Evolutionary conservation across 92 coral and sea anemone species (phyloP).

Genomic region (Plumapathes pennacea): DNA sequence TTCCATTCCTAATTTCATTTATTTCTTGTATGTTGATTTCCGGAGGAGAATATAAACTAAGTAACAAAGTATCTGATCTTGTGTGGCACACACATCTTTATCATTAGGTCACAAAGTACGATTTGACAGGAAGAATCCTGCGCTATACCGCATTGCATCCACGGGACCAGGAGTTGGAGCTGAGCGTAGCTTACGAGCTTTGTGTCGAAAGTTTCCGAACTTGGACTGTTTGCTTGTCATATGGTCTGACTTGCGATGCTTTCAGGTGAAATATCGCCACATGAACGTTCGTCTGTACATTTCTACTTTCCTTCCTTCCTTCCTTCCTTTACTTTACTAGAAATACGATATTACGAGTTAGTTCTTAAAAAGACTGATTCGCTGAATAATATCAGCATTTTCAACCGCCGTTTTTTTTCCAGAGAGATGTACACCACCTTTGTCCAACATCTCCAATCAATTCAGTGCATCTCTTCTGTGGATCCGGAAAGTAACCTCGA

Average conservation of each 20-base stretch:
- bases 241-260: constrained; percentile 86
- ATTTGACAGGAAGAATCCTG: constrained; percentile 62
- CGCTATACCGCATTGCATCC: constrained; percentile 79
- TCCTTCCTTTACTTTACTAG: not conserved
- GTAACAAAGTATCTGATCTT: no score
- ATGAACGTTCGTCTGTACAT: no score
- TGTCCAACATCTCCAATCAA: constrained; percentile 66
- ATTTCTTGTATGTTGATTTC: no score
- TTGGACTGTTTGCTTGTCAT: constrained; percentile 83
- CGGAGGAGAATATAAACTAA: no score
- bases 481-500: constrained; percentile 15
- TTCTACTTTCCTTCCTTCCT: no score
- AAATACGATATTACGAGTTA: not conserved
- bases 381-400: not conserved
- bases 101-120: constrained; percentile 66
- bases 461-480: constrained; percentile 55
- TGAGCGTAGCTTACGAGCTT: constrained; percentile 47
- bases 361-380: not conserved
- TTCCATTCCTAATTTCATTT: no score
- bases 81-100: no score
- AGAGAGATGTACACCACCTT: constrained; percentile 78
- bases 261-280: constrained; percentile 56
- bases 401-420: not conserved
- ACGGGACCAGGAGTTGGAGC: constrained; percentile 56
- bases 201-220: constrained; percentile 82